A percentile compares a stretch with the other conserved stretches of the same genome.
These are phyloP conservation scores for Oryzias melastigma DNA, from an alignment of 2,113 vertebrate species.

Conservation along the genomic window DNA sequence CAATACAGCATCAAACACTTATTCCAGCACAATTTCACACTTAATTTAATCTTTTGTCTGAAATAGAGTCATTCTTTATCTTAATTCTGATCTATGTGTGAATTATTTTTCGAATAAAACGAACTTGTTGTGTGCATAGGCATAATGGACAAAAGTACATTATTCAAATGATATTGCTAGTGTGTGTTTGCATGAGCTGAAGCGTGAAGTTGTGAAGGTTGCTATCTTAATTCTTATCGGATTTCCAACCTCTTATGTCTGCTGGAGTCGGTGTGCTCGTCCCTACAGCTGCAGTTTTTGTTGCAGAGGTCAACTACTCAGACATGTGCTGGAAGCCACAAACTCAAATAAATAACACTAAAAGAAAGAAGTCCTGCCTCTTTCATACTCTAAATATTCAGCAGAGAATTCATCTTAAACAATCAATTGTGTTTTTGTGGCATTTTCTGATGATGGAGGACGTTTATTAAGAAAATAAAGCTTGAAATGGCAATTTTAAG, in stretches of 20 bases:
- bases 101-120: conserved; percentile 2
- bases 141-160: conserved; percentile 16
- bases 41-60: conserved; percentile 42
- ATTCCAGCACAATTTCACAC: conserved; percentile 13
- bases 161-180: conserved; percentile 25
- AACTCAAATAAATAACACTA: background rate
- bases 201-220: conserved; percentile 10
- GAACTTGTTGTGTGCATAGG: conserved; percentile 11
- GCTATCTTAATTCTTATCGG: conserved; percentile 33
- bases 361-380: too few relatives aligned
- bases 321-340: background rate
- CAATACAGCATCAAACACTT: background rate
- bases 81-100: conserved; percentile 19
- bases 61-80: conserved; percentile 27
- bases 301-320: conserved; percentile 11
- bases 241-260: conserved; percentile 31
- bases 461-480: too few relatives aligned
- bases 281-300: conserved; percentile 7
- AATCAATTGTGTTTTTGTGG: too few relatives aligned
- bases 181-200: conserved; percentile 5
- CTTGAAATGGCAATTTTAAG: too few relatives aligned
- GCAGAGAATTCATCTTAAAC: too few relatives aligned
- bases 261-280: conserved; percentile 4
- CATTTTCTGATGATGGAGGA: too few relatives aligned
- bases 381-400: too few relatives aligned